Evolutionary conservation across 2,888 invertebrate genomes (phyloP), one percentile per base, ranked within the genome.

Genomic region (Plusia festucae): DNA sequence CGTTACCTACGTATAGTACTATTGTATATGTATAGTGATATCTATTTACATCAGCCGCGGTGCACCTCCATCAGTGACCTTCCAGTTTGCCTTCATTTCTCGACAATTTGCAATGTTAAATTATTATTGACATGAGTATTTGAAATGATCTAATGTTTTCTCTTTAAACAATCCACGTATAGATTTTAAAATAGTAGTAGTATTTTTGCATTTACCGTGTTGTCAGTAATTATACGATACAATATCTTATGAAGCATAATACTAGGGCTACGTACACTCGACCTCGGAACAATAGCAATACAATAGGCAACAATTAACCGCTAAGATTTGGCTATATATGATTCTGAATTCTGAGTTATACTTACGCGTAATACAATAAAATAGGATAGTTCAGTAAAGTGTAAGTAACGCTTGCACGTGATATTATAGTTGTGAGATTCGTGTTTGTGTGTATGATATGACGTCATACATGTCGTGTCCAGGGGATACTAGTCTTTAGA

Each of bases 181-280:
- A 75, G 58, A 65, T 60, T 58, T 72, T 60, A 27, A 71, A 78
- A 75, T 71, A 73, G 54, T 83, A 83, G 81, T 78, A 83, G 82
- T 84, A 82, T 82, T 83, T 84, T 85, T 87, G 86, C 87, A 89
- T 88, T 88, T 89, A 87, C 81, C 73, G 70, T 78, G 72, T 79
- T 78, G 69, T 79, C 76, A 75, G 72, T 81, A 78, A 72, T 72
- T 65, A 70, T 61, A 72, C 65, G 60, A 68, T 70, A 76, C 71
- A 70, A 76, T 82, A 70, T 82, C 70, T 81, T 82, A 80, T 82
- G 78, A 83, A 79, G 88, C 88, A 88, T 89, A 88, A 87, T 88
- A 74, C 71, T 79, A 77, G 61, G 65, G 68, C 67, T 79, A 79
- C 79, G 76, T 77, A 72, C 62, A 71, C 56, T 73, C 70, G 58